These are phyloP conservation scores for Caenorhabditis uteleia DNA, from an alignment of 2,888 invertebrate species.

Conservation along the genomic window DNA sequence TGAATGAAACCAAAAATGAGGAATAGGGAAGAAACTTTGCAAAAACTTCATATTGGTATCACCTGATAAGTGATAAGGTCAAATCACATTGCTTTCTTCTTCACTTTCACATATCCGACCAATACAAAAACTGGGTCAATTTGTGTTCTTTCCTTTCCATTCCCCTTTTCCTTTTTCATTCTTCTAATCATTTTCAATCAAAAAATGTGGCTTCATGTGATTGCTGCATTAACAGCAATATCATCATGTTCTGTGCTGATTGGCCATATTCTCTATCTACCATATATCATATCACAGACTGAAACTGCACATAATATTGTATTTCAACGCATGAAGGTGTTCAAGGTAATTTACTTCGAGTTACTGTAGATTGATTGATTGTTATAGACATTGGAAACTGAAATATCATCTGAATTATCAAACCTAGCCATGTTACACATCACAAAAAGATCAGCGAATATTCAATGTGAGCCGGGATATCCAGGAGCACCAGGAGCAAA, in stretches of 20 bases:
- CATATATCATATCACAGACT: conserved; percentile 31
- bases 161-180: no score
- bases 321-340: conserved; percentile 13
- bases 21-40: no score
- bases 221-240: conserved; percentile 22
- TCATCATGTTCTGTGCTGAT: conserved; percentile 30
- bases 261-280: conserved; percentile 28
- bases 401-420: conserved; percentile 20
- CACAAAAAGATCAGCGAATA: conserved; percentile 4
- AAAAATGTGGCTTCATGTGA: conserved; percentile 26
- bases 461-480: conserved; percentile 24
- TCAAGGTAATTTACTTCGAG: conserved; percentile 13
- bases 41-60: no score
- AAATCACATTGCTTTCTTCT: no score
- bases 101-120: no score
- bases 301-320: conserved; percentile 24
- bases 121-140: conserved; percentile 1
- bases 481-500: conserved; percentile 32
- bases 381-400: conserved; percentile 19
- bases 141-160: not conserved
- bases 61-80: no score
- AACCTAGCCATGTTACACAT: conserved; percentile 19
- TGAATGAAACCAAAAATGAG: no score
- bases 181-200: not conserved
- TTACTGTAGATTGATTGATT: not conserved